A percentile compares a stretch with the other conserved stretches of the same genome.
These are phyloP conservation scores for Cephus nigrinus DNA, from an alignment of 2,888 invertebrate species.

Conservation along the genomic window DNA sequence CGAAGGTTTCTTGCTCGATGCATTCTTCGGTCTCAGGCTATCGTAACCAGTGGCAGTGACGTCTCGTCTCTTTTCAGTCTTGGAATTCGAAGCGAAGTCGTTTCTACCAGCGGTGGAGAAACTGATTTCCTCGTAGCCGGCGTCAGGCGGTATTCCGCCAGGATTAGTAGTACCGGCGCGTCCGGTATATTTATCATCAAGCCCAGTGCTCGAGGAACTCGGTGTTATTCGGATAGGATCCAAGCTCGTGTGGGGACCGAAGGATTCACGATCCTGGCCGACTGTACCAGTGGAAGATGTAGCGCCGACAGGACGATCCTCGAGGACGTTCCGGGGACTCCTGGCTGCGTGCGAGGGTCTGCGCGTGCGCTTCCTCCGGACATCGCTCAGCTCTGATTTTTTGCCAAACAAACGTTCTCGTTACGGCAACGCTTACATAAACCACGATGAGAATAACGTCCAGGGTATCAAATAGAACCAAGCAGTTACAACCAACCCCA, in stretches of 20 bases:
- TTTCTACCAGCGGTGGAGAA: slow-evolving; percentile 29
- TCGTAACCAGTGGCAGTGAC: slow-evolving; percentile 9
- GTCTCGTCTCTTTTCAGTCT: slow-evolving; percentile 10
- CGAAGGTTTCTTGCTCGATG: slow-evolving; percentile 43
- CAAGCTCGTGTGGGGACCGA: too few species aligned
- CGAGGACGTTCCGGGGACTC: slow-evolving; percentile 52
- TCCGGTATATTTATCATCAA: not conserved
- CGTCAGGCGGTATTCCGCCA: slow-evolving; percentile 54
- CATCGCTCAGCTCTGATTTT: slow-evolving; percentile 61
- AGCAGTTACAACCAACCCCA: not conserved
- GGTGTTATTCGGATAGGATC: not conserved
- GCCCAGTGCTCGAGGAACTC: not conserved
- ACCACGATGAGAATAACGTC: not conserved
- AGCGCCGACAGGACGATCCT: slow-evolving; percentile 34
- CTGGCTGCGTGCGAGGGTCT: slow-evolving; percentile 62
- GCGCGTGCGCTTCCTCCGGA: slow-evolving; percentile 63
- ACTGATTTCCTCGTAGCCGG: slow-evolving; percentile 54
- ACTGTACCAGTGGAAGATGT: not conserved
- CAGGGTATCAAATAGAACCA: not conserved
- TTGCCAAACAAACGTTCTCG: slow-evolving; percentile 35
- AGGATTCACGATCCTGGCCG: too few species aligned
- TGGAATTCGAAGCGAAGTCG: slow-evolving; percentile 10
- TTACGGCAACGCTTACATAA: not conserved
- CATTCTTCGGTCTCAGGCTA: slow-evolving; percentile 13
- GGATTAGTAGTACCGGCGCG: slow-evolving; percentile 13